phyloP scores from a whole-genome alignment of 1,140 invertebrate genomes.

The Temnothorax nylanderi region DNA sequence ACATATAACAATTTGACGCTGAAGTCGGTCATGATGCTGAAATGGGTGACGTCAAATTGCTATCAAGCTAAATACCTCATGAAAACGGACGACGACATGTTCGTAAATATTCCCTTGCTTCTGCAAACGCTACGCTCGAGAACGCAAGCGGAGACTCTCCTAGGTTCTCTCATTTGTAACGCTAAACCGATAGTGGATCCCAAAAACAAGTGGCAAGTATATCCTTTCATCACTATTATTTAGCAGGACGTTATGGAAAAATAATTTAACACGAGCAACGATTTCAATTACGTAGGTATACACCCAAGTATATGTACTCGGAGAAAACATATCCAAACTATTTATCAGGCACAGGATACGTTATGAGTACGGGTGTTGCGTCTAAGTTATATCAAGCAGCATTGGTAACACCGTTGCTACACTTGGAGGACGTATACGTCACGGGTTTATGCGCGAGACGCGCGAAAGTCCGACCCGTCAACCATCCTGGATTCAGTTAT shows the following conservation, averaged over 20 bases:
- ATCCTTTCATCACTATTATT: not conserved
- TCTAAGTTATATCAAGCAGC: constrained; percentile 89
- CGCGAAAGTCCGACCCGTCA: constrained; percentile 85
- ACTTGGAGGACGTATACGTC: constrained; percentile 95
- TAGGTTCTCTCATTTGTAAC: constrained; percentile 91
- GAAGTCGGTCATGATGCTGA: constrained; percentile 94
- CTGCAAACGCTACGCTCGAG: constrained; percentile 81
- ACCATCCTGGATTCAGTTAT: constrained; percentile 88
- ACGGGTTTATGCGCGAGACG: constrained; percentile 89
- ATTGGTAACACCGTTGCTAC: constrained; percentile 89
- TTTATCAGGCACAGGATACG: constrained; percentile 94
- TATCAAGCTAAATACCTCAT: constrained; percentile 89
- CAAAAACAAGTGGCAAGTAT: constrained; percentile 91
- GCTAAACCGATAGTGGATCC: constrained; percentile 90
- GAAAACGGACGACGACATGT: constrained; percentile 95
- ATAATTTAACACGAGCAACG: not conserved
- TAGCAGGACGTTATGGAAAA: not conserved
- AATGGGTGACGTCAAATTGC: constrained; percentile 91
- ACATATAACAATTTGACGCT: constrained; percentile 97
- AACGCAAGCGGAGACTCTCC: constrained; percentile 86
- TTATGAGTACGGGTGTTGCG: constrained; percentile 91
- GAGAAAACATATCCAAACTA: constrained; percentile 92
- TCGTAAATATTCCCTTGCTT: constrained; percentile 90
- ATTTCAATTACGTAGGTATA: constrained; percentile 87
- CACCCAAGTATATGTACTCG: constrained; percentile 92